Percentiles rank a stretch among this genome's conserved stretches.
These are phyloP conservation scores for Mallotus villosus DNA, from an alignment of 2,797 vertebrate genomes.

Conservation along the genomic window DNA sequence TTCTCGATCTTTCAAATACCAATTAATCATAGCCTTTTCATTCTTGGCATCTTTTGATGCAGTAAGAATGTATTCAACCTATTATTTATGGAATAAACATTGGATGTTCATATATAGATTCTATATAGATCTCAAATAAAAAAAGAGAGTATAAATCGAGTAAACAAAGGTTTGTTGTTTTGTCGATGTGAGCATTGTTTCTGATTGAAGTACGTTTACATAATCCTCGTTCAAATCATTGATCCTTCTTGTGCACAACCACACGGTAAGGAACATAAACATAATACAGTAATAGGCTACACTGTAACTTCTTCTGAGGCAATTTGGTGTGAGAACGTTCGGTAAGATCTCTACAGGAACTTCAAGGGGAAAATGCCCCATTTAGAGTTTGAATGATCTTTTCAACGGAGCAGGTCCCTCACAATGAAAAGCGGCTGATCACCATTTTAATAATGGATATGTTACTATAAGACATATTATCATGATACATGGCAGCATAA, in stretches of 20 bases:
- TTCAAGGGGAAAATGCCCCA: constrained; percentile 1
- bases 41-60: constrained; percentile 35
- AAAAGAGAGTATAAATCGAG: background rate
- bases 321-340: background rate
- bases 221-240: background rate
- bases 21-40: constrained; percentile 33
- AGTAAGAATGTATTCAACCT: constrained; percentile 53
- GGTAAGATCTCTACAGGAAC: background rate
- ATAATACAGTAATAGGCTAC: background rate
- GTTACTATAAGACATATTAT: constrained; percentile 35
- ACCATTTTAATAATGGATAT: constrained; percentile 13
- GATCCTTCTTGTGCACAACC: constrained; percentile 4
- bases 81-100: background rate
- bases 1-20: constrained; percentile 34
- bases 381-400: background rate
- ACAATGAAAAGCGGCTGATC: constrained; percentile 2
- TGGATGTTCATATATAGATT: background rate
- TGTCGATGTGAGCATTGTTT: background rate
- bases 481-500: constrained; percentile 40
- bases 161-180: background rate
- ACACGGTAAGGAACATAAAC: background rate
- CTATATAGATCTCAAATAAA: background rate
- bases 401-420: background rate
- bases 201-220: background rate
- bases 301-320: constrained; percentile 1